Evolutionary conservation across 2,797 vertebrate genomes (phyloP).

Genomic region (Syncerus caffer): DNA sequence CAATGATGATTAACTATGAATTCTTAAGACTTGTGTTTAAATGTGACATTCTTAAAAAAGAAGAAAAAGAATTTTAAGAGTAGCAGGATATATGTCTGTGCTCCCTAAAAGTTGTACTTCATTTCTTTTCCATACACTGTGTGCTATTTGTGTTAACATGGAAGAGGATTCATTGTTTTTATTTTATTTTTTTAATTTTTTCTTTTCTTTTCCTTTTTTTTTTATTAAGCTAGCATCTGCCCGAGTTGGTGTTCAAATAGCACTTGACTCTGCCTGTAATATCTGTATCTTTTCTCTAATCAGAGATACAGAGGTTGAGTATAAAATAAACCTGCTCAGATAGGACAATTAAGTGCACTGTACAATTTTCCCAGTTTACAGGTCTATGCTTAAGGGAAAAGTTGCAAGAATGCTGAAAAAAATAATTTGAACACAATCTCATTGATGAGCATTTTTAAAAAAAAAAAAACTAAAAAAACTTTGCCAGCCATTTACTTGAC

Average conservation of each 20-base stretch:
- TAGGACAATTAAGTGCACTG: constrained; percentile 98
- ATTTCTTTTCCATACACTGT: constrained; percentile 83
- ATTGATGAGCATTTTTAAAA: constrained; percentile 83
- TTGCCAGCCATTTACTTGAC: constrained; percentile 91
- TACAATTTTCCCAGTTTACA: constrained; percentile 99
- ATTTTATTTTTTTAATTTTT: constrained; percentile 77
- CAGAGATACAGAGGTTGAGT: constrained; percentile 91
- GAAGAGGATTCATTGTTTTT: constrained; percentile 84
- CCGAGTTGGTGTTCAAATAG: constrained; percentile 88
- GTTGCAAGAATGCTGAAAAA: constrained; percentile 89
- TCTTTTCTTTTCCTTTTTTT: constrained; percentile 63
- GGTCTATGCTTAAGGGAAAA: constrained; percentile 94
- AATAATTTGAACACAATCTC: constrained; percentile 83
- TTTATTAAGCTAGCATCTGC: constrained; percentile 87
- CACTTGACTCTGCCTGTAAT: constrained; percentile 93
- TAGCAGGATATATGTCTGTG: constrained; percentile 85
- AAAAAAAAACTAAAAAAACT: constrained; percentile 75
- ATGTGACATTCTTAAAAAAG: constrained; percentile 81
- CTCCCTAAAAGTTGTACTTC: constrained; percentile 85
- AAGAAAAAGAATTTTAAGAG: constrained; percentile 78
- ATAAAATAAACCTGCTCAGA: constrained; percentile 92
- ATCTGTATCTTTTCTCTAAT: constrained; percentile 89
- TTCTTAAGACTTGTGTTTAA: constrained; percentile 83
- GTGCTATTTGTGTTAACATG: constrained; percentile 90
- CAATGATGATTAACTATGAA: constrained; percentile 91